Evolutionary conservation across 2,113 vertebrate species (phyloP), one percentile per base, ranked within the genome.

Genomic region (Melanostigma gelatinosum): DNA sequence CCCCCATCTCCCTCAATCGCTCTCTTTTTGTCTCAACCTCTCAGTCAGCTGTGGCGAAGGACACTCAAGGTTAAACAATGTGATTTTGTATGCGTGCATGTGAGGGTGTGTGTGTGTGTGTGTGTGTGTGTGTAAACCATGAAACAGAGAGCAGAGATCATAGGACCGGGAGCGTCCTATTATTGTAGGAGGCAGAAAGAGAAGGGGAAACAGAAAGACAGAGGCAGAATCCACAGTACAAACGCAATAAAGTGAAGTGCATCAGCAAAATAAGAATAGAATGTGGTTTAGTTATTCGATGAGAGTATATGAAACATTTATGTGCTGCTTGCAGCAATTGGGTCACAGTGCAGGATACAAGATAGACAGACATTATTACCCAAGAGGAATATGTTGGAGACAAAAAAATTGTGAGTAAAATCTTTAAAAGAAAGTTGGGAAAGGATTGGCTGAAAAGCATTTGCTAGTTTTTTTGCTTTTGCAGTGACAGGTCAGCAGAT

Each of bases 11-110:
- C 65, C 80, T 82, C 62, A 20, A 55, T 79, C 68, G 52, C 72
- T 60, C 82, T 54, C 55, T 79, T 42, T 75, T 76, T 73, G 73
- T 80, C 84, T 75, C 85, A 72, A 70, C 79, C 80, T 57, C 73
- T 58, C 84, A 64, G 70, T 88, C 85, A 85, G 82, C 87, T 61
- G 83, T 74, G 66, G 71, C 73, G 77, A 94, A 92, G 92, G 93
- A 88, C 87, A 72, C 80, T 91, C 94, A 94, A 94, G 93, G 94
- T 94, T 84, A 81, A 82, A 71, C 67, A 70, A 71, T 66, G 68
- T 60, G 67, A 60, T 69, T 72, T n/a, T 32, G 55, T 20, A 6
- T 36, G n/a, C 24, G 12, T 80, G 69, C 12, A 9, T 60, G 3
- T 58, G 22, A 57, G 60, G 11, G 18, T 38, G 52, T 38, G 46